These are phyloP conservation scores for Muscicapa comitata DNA, from an alignment of 2,797 vertebrate genomes.

Conservation along the genomic window DNA sequence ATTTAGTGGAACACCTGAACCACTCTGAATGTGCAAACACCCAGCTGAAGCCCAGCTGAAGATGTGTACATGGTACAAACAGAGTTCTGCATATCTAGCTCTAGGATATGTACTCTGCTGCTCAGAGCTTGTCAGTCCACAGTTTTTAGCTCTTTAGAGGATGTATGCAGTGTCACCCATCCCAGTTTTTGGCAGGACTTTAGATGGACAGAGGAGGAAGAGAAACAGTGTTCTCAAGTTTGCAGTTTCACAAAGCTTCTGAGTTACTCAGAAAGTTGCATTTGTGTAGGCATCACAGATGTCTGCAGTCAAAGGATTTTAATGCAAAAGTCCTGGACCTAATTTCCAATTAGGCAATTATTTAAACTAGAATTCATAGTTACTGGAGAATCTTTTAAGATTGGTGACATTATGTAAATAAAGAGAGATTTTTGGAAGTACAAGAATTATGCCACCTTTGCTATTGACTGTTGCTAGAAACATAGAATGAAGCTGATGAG, in stretches of 20 bases:
- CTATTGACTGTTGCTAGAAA: background rate
- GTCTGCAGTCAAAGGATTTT: background rate
- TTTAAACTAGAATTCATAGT: background rate
- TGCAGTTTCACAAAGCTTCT: background rate
- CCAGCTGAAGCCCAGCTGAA: background rate
- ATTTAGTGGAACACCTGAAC: background rate
- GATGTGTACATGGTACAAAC: background rate
- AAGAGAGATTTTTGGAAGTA: background rate
- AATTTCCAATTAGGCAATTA: background rate
- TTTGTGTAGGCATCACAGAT: background rate
- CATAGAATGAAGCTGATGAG: background rate
- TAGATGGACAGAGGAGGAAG: background rate
- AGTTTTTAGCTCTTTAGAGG: background rate
- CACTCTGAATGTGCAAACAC: background rate
- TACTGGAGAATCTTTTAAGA: background rate
- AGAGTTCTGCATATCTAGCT: background rate
- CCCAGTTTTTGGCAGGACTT: background rate
- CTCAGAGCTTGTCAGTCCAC: background rate
- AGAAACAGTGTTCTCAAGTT: background rate
- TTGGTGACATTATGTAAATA: background rate
- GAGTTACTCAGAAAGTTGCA: background rate
- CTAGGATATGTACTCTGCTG: background rate
- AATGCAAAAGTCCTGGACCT: background rate
- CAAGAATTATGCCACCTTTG: background rate
- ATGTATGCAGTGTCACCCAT: background rate